phyloP scores from a whole-genome alignment of 1,140 invertebrate species.

The Phthorimaea operculella region DNA sequence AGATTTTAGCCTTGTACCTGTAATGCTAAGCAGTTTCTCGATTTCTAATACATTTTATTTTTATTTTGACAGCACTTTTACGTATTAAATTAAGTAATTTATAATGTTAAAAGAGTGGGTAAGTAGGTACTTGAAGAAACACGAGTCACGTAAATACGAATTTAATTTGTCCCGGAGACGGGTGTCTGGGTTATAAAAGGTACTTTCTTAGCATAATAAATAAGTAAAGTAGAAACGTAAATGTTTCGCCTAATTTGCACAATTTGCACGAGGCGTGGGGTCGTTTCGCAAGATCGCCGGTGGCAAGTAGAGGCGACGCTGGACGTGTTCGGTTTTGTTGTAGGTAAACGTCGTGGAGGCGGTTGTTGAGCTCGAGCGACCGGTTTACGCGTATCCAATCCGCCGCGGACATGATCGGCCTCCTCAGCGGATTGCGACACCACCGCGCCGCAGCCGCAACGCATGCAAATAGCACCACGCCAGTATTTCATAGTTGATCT shows the following conservation, averaged over 20 bases:
- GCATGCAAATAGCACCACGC: neutral
- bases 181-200: neutral
- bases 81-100: neutral
- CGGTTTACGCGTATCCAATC: slow-evolving; percentile 2
- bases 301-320: neutral
- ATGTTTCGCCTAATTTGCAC: slow-evolving; percentile 12
- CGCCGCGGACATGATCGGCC: slow-evolving; percentile 1
- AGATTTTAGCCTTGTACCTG: too few relatives aligned
- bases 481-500: neutral
- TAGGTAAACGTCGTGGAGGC: neutral
- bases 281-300: slow-evolving; percentile 10
- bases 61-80: too few relatives aligned
- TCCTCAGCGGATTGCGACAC: slow-evolving; percentile 2
- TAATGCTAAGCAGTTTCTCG: too few relatives aligned
- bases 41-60: too few relatives aligned
- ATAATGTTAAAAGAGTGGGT: neutral
- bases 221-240: slow-evolving; percentile 2
- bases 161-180: neutral
- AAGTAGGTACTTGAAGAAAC: neutral
- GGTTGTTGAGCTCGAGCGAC: neutral
- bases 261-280: slow-evolving; percentile 11
- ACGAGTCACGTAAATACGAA: neutral
- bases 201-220: slow-evolving; percentile 11
- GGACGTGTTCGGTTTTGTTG: neutral
- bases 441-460: neutral